Percentiles rank a stretch among this genome's conserved stretches.
These are phyloP conservation scores for Drosophila algonquin DNA, from an alignment of 2,888 invertebrate species.

Conservation along the genomic window DNA sequence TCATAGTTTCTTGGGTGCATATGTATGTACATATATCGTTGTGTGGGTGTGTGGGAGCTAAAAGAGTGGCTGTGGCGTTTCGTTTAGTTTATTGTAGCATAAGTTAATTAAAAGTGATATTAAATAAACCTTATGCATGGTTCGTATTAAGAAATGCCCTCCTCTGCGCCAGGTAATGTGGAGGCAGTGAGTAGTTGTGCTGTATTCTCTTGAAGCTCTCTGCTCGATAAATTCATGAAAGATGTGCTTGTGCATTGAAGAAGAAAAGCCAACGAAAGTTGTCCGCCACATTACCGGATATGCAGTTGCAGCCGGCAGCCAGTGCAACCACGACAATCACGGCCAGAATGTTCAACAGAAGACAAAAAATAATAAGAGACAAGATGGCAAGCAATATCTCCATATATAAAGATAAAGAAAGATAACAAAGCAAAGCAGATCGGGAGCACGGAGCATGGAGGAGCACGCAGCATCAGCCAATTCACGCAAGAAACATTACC, in stretches of 20 bases:
- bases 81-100: no score
- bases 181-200: slow-evolving; percentile 57
- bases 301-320: background rate
- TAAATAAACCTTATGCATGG: background rate
- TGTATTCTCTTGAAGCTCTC: slow-evolving; percentile 44
- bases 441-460: slow-evolving; percentile 41
- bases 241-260: slow-evolving; percentile 32
- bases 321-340: slow-evolving; percentile 1
- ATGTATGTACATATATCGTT: background rate
- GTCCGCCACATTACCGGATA: slow-evolving; percentile 53
- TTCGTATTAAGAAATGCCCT: slow-evolving; percentile 18
- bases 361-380: background rate
- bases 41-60: no score
- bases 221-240: slow-evolving; percentile 11
- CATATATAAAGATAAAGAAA: slow-evolving; percentile 5
- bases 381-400: slow-evolving; percentile 6
- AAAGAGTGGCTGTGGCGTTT: no score
- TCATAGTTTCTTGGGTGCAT: background rate
- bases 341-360: slow-evolving; percentile 7
- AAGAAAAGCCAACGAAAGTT: slow-evolving; percentile 48
- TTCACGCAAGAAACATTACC: slow-evolving; percentile 43
- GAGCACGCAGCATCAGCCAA: slow-evolving; percentile 30
- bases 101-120: no score
- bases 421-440: slow-evolving; percentile 30
- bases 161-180: slow-evolving; percentile 41